Base-by-base conservation (phyloP, 2,888 invertebrate genomes). In the Penaeus monodon region DNA sequence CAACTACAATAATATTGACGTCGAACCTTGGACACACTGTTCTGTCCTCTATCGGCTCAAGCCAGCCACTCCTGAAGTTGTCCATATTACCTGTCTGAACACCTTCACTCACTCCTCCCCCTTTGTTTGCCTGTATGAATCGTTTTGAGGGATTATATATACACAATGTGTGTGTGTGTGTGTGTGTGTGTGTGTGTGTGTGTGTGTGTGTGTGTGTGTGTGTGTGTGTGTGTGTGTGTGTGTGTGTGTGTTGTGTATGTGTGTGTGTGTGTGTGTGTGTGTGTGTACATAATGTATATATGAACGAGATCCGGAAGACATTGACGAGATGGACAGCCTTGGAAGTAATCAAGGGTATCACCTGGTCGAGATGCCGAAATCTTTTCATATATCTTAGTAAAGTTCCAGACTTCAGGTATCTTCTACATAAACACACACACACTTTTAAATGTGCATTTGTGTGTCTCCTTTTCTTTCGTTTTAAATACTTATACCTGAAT, bases 261-360 rank as follows among this genome's bases (percentile, higher is more conserved):
- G 27, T 27, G 29, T 74, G 38, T 74, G 27, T 27, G 27, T 74
- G 27, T 74, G 27, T 27, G 17, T 68, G 12, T 68, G 12, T 68
- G 27, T 68, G 12, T 68, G 12, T 68, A 68, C 12, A 68, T 68
- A 68, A 73, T 74, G 33, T 74, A 74, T 74, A 27, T 74, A 74
- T 74, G 33, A 29, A 27, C 33, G 33, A 74, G 20, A 74, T 74
- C 33, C 33, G 33, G 33, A 38, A 38, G 33, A 38, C 33, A 3
- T 38, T 3, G 33, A 38, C 33, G 33, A 38, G 33, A 38, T 6
- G 33, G 33, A 38, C 33, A 38, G 33, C 33, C 33, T 38, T 38
- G 33, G 33, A 38, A 3, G 33, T 38, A 38, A 38, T 38, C 33
- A 38, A 38, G 33, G 33, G 6, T 38, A 38, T 38, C 33, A 38